Conservation (phyloP, 2,113 vertebrate species). For the Pseudolaguvia tuberculata region DNA sequence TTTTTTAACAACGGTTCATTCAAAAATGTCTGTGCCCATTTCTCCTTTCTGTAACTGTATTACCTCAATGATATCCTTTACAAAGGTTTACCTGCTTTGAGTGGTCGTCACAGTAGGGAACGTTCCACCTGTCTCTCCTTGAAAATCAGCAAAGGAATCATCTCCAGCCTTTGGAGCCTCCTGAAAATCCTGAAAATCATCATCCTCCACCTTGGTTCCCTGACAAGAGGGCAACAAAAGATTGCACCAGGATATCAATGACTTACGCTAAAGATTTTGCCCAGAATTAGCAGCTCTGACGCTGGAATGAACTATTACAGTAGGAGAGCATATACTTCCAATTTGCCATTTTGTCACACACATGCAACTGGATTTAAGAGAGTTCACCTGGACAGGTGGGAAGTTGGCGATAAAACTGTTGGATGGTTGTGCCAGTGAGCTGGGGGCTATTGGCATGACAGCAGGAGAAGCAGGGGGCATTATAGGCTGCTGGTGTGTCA, state of each 20-base stretch:
- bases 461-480: slow-evolving; percentile 70
- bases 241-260: neutral
- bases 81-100: slow-evolving; percentile 77
- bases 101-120: slow-evolving; percentile 65
- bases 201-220: slow-evolving; percentile 84
- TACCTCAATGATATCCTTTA: neutral
- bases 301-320: neutral
- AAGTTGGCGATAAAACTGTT: slow-evolving; percentile 72
- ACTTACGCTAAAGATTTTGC: neutral
- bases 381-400: slow-evolving; percentile 65
- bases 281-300: too few species aligned
- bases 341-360: neutral
- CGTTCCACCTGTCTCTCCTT: slow-evolving; percentile 72
- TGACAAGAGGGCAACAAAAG: slow-evolving; percentile 43
- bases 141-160: slow-evolving; percentile 85
- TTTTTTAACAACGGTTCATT: neutral
- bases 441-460: slow-evolving; percentile 50
- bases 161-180: slow-evolving; percentile 91
- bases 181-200: slow-evolving; percentile 98
- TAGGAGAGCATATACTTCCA: neutral
- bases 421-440: slow-evolving; percentile 51
- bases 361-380: neutral
- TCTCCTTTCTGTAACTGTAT: neutral
- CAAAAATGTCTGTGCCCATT: neutral
- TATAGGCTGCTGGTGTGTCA: slow-evolving; percentile 75